A percentile compares a stretch with the other conserved stretches of the same genome.
Conservation (phyloP, 2,888 invertebrate genomes). For the Tenodera sinensis region DNA sequence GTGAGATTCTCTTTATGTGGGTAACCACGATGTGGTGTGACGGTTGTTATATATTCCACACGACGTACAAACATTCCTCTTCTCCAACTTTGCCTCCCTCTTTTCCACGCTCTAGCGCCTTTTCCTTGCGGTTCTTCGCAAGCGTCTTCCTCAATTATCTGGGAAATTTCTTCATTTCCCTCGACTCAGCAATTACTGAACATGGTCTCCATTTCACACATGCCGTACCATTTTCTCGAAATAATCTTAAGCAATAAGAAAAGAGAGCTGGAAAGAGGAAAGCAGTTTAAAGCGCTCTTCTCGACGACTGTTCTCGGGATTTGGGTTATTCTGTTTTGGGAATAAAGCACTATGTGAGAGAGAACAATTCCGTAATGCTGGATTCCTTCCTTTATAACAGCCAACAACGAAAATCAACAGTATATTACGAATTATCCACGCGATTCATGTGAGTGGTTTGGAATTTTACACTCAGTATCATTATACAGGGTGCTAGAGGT, state of each 20-base stretch:
- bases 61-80: background rate
- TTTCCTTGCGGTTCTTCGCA: background rate
- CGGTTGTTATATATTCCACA: background rate
- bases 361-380: background rate
- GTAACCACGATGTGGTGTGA: background rate
- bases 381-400: background rate
- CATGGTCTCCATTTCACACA: conserved; percentile 9
- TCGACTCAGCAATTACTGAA: background rate
- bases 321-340: background rate
- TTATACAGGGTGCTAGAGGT: too few species aligned
- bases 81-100: background rate
- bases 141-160: conserved; percentile 11
- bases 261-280: background rate
- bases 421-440: too few species aligned
- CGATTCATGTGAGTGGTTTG: too few species aligned
- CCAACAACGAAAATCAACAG: background rate
- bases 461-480: too few species aligned
- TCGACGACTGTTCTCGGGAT: background rate
- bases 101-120: background rate
- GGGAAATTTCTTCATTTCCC: conserved; percentile 13
- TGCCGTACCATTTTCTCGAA: conserved; percentile 10
- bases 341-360: background rate
- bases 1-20: background rate
- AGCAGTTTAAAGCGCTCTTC: background rate
- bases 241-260: conserved; percentile 1